Base-by-base conservation (phyloP, 2,888 invertebrate species). In the Physocephala rufipes region DNA sequence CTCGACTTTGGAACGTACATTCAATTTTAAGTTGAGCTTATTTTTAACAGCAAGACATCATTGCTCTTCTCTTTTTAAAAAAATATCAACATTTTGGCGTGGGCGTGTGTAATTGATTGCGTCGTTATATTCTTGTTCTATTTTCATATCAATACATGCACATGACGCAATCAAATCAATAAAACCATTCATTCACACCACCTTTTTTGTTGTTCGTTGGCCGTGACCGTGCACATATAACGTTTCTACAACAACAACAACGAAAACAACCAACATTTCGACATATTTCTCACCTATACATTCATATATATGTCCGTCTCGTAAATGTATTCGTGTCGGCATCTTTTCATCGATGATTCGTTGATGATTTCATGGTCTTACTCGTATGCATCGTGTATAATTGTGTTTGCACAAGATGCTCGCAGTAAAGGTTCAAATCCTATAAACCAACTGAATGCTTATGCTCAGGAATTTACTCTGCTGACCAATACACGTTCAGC, bases 381-480 rank as follows among this genome's bases (percentile, higher is more conserved):
- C 28, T 58, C 24, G 19, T 19, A 21, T 62, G n/a, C n/a, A n/a
- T n/a, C n/a, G n/a, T 71, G 16, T 24, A n/a, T 16, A 59, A 26
- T 19, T 13, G 43, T n/a, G 3, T 36, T 9, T 36, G 36, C 36
- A 28, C 55, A 67, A 84, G 83, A 84, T 77, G 82, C 79, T 67
- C 82, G 82, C 72, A 76, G 76, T 73, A 75, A 75, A 70, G 77
- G 74, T 64, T 49, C 51, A 15, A 62, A 55, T 47, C 51, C 79
- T 76, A 74, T 80, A 80, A 91, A 91, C 84, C 91, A 91, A 87
- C 88, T 95, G 79, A 95, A 95, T 86, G 94, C 94, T 76, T 93
- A 95, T 87, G 95, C 95, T 73, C 94, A 94, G 88, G 95, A 95
- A 89, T 95, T 95, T 88, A 93, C 92, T 81, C 93, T 94, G 92